Base-by-base conservation (phyloP, 1,140 invertebrate genomes). In the Bemisia tabaci region DNA sequence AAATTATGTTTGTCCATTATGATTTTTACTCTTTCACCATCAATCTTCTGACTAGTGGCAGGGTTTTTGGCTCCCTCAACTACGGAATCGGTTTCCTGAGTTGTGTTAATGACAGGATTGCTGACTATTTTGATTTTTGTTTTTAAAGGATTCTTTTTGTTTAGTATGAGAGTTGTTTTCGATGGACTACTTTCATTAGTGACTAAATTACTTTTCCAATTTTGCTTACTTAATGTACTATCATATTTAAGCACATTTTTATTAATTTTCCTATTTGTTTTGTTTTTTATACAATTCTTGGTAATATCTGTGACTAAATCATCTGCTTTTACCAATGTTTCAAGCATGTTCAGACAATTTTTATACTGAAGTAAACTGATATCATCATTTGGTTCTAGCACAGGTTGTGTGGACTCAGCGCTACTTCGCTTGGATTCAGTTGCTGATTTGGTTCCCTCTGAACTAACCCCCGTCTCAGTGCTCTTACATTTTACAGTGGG, bases 1-100 rank as follows among this genome's bases (percentile, higher is more conserved):
- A 67, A 67, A 60, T 67, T 61, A 17, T 63, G 66, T 67, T 67
- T 67, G 66, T 67, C 63, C 66, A 67, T 62, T 9, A 67, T 62
- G 62, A 62, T 62, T 59, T 67, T 67, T 48, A 67, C 61, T 64
- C 60, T 24, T 12, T 62, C 66, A 59, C 66, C 48, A 24, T 62
- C 62, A 21, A 22, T 12, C 22, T 22, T 63, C 22, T 63, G 62
- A 59, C 63, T 67, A 60, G 26, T 33, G n/a, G 33, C 62, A 2
- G 66, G 48, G 33, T 17, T 48, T 17, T 48, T 17, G 33, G 33
- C 17, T 17, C 17, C 17, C 5, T 48, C 17, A 9, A 17, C 5
- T 9, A 17, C 17, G 5, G 33, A 17, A 9, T 48, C 33, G 5
- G 33, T 48, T 48, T 48, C 5, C 33, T 5, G 33, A 48, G 5